These are phyloP conservation scores for Grammomys surdaster DNA, from an alignment of 2,113 vertebrate genomes.

Conservation along the genomic window DNA sequence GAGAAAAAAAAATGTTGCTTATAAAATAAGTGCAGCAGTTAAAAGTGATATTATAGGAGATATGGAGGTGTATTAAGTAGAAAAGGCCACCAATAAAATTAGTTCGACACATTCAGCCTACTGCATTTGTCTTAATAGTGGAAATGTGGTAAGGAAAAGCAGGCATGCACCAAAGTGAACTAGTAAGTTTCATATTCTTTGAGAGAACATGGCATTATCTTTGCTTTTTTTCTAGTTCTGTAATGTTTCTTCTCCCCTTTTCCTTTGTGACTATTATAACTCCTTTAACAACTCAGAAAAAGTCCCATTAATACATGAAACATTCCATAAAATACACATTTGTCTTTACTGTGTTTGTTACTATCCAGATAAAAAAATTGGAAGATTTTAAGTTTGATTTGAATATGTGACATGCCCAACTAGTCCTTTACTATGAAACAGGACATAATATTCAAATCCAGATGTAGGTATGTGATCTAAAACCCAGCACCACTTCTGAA, in stretches of 20 bases:
- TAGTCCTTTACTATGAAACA: not conserved
- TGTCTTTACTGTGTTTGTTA: not conserved
- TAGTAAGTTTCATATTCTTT: not conserved
- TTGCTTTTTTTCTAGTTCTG: not conserved
- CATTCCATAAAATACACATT: not conserved
- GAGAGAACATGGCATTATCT: not conserved
- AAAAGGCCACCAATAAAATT: not conserved
- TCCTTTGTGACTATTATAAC: not conserved
- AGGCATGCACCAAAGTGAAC: not conserved
- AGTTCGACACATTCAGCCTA: not conserved
- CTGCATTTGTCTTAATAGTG: not conserved
- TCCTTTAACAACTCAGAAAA: slow-evolving; percentile 1
- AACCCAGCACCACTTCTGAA: too few relatives aligned
- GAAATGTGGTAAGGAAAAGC: not conserved
- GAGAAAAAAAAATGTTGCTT: not conserved
- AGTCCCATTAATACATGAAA: not conserved
- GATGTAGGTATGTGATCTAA: not conserved
- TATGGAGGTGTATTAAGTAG: not conserved
- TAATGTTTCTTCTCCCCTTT: not conserved
- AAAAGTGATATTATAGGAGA: not conserved
- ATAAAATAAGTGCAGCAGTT: not conserved
- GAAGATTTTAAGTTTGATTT: not conserved
- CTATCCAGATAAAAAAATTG: not conserved
- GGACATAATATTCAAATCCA: not conserved
- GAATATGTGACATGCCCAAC: not conserved